These are phyloP conservation scores for Cheilosia vernalis DNA, from an alignment of 2,888 invertebrate species.

Conservation along the genomic window DNA sequence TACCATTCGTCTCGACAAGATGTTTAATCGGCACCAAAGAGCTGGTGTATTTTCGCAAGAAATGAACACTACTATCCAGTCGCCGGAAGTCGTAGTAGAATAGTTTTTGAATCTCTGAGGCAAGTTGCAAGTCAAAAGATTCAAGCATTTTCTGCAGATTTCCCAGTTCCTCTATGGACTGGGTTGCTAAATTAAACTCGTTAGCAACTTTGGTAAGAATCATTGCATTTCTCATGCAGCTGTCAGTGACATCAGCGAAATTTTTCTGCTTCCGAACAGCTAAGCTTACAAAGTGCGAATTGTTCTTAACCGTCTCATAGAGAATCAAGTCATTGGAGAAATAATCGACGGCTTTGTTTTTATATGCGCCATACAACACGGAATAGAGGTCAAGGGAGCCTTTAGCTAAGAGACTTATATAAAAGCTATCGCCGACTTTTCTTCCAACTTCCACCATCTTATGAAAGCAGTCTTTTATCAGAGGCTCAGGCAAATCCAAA, in stretches of 20 bases:
- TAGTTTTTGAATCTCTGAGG: conserved; percentile 78
- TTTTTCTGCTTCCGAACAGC: conserved; percentile 76
- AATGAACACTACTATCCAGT: conserved; percentile 77
- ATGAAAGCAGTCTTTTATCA: conserved; percentile 10
- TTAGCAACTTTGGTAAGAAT: conserved; percentile 80
- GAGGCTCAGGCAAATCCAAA: conserved; percentile 18
- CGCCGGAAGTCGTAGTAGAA: conserved; percentile 81
- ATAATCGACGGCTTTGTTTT: conserved; percentile 70
- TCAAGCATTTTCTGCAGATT: conserved; percentile 77
- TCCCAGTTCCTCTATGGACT: conserved; percentile 78
- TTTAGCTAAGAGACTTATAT: conserved; percentile 76
- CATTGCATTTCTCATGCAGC: conserved; percentile 78
- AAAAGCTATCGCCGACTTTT: conserved; percentile 67
- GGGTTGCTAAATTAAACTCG: conserved; percentile 77
- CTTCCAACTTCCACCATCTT: conserved; percentile 31
- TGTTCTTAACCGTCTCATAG: conserved; percentile 77
- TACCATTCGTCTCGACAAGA: conserved; percentile 65
- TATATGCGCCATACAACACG: conserved; percentile 8
- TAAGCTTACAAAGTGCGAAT: conserved; percentile 79
- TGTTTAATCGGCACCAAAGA: conserved; percentile 31
- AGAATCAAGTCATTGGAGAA: conserved; percentile 78
- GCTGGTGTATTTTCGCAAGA: conserved; percentile 73
- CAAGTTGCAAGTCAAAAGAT: conserved; percentile 74
- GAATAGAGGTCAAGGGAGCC: conserved; percentile 24
- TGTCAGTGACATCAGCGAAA: conserved; percentile 77